phyloP scores from a whole-genome alignment of 2,797 vertebrate genomes.

The Alauda arvensis region DNA sequence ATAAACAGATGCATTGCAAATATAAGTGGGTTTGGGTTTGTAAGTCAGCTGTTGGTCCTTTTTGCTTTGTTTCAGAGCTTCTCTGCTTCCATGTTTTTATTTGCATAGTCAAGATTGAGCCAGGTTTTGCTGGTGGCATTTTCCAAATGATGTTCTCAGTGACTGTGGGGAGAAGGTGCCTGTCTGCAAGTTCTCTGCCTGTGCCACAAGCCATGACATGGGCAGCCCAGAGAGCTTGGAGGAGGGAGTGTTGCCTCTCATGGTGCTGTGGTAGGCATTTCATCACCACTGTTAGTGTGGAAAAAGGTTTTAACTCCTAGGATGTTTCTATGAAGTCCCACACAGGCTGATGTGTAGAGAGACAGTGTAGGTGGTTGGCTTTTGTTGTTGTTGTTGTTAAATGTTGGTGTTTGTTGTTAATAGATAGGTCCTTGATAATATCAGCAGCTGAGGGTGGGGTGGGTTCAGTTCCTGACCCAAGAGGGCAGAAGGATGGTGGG shows the following conservation, averaged over 20 bases:
- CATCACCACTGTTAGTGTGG: not conserved
- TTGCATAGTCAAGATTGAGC: not conserved
- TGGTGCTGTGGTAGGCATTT: not conserved
- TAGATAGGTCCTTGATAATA: not conserved
- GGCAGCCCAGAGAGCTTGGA: not conserved
- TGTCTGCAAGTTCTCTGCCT: not conserved
- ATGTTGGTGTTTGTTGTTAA: not conserved
- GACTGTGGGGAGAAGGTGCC: not conserved
- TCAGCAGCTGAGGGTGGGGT: not conserved
- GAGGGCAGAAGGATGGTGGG: not conserved
- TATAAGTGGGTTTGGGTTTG: not conserved
- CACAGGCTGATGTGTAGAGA: not conserved
- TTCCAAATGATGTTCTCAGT: accelerated
- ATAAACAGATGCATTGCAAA: not conserved
- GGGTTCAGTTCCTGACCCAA: not conserved
- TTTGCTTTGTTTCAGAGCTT: not conserved
- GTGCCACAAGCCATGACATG: accelerated
- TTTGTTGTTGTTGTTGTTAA: not conserved
- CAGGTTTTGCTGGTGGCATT: not conserved
- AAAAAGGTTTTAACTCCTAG: not conserved
- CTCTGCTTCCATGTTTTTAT: not conserved
- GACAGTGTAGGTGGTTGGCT: not conserved
- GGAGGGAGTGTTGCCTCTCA: not conserved
- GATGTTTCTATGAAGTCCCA: not conserved
- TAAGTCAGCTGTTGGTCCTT: not conserved